Conservation (phyloP, 2,113 vertebrate genomes). For the Petaurus breviceps region DNA sequence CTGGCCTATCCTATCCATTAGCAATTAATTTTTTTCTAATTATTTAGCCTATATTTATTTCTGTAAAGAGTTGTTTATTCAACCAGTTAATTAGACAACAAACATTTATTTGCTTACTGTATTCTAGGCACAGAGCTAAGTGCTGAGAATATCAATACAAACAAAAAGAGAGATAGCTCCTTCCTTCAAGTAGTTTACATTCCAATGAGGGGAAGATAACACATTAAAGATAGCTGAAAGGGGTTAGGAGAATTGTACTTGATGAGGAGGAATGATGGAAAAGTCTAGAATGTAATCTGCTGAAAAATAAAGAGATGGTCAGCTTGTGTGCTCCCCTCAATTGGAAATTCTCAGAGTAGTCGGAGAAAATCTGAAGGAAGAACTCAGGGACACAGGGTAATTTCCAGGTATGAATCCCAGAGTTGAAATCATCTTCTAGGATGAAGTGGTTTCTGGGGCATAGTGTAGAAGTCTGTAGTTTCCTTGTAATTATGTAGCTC, state of each 20-base stretch:
- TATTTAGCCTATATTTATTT: background rate
- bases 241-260: background rate
- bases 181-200: background rate
- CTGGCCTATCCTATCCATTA: background rate
- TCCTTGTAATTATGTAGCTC: background rate
- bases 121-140: too few species aligned
- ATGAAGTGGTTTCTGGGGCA: too few species aligned
- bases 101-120: too few species aligned
- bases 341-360: background rate
- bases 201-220: background rate
- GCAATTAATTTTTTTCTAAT: background rate
- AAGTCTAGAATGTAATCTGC: background rate
- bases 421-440: background rate
- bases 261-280: background rate
- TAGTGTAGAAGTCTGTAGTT: background rate
- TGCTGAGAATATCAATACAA: background rate
- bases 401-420: background rate
- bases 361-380: background rate
- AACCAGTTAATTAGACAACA: too few species aligned
- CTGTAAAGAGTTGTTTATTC: too few species aligned
- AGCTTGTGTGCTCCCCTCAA: background rate
- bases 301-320: background rate
- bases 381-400: background rate
- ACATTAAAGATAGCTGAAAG: background rate
- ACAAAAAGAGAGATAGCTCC: background rate